phyloP scores from a whole-genome alignment of 2,797 vertebrate species.

The Micromesistius poutassou region DNA sequence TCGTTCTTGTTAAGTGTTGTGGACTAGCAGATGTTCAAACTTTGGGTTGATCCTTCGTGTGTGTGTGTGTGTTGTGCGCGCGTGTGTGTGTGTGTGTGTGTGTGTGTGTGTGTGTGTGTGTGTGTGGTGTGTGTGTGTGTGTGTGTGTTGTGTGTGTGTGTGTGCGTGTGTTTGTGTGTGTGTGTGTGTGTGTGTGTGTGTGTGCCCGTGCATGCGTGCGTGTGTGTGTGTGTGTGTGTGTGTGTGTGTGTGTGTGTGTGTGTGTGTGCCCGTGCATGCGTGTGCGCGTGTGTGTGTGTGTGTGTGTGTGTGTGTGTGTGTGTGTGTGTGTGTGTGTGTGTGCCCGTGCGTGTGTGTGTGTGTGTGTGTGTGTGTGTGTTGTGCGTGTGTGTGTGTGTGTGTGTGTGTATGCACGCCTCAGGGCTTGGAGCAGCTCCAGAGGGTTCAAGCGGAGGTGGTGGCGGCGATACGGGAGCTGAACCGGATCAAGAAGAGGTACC shows the following conservation, averaged over 20 bases:
- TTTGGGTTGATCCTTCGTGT: too few species aligned
- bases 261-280: background rate
- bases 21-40: too few species aligned
- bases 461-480: slow-evolving; percentile 82
- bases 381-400: slow-evolving; percentile 12
- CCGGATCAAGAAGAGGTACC: slow-evolving; percentile 80
- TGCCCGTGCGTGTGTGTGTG: slow-evolving; percentile 6
- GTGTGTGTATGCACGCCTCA: slow-evolving; percentile 38
- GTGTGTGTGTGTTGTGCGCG: too few species aligned
- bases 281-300: slow-evolving; percentile 8
- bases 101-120: too few species aligned
- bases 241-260: background rate
- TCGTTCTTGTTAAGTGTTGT: too few species aligned
- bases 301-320: slow-evolving; percentile 8
- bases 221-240: background rate
- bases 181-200: background rate
- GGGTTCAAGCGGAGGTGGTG: slow-evolving; percentile 78
- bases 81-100: too few species aligned
- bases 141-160: too few species aligned
- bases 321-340: slow-evolving; percentile 10
- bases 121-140: too few species aligned
- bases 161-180: too few species aligned
- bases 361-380: slow-evolving; percentile 6
- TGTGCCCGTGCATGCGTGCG: slow-evolving; percentile 3
- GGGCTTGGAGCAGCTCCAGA: slow-evolving; percentile 81